These are phyloP conservation scores for Sciurus vulgaris DNA, from an alignment of 2,797 vertebrate species.

Conservation along the genomic window DNA sequence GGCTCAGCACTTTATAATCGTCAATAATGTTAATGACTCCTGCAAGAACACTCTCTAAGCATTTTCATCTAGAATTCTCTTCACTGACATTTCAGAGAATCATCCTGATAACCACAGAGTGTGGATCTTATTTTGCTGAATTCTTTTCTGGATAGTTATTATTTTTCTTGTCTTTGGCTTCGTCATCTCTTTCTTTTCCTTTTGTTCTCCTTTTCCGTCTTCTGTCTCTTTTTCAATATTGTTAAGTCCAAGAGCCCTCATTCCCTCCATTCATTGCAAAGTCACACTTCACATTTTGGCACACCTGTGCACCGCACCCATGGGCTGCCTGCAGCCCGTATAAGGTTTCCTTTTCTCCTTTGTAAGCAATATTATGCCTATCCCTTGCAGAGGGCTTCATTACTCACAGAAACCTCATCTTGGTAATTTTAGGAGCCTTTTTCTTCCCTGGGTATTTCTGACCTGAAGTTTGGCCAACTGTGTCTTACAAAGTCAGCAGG, in stretches of 20 bases:
- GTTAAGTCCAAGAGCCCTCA: not conserved
- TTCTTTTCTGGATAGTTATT: not conserved
- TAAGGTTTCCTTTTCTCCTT: conserved; percentile 69
- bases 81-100: conserved; percentile 8
- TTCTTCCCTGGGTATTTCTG: conserved; percentile 81
- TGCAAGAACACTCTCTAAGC: not conserved
- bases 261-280: not conserved
- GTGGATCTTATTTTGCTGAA: not conserved
- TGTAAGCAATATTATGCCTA: conserved; percentile 82
- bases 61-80: conserved; percentile 30
- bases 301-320: conserved; percentile 19
- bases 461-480: conserved; percentile 84
- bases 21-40: conserved; percentile 32
- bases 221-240: not conserved
- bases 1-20: conserved; percentile 43
- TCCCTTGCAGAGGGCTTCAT: conserved; percentile 77
- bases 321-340: conserved; percentile 73
- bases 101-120: not conserved
- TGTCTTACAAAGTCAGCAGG: conserved; percentile 86
- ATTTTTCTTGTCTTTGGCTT: not conserved
- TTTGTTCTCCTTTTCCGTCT: not conserved
- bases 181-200: not conserved
- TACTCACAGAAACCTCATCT: conserved; percentile 78
- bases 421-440: conserved; percentile 70
- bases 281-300: conserved; percentile 70